Percentiles rank a stretch among this genome's conserved stretches.
Conservation (phyloP, 2,888 invertebrate species). For the Hemistola chrysoprasaria region DNA sequence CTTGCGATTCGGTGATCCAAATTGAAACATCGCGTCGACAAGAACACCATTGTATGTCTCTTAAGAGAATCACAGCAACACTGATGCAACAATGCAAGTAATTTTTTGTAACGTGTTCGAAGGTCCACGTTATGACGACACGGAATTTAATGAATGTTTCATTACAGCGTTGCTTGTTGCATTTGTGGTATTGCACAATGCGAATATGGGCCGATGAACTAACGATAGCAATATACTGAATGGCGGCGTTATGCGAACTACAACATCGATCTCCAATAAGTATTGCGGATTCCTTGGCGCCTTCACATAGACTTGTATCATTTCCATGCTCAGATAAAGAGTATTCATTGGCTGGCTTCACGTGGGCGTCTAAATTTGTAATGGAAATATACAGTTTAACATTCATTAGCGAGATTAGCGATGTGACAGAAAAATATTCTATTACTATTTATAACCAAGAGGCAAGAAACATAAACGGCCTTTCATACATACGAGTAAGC, state of each 20-base stretch:
- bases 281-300: conserved; percentile 32
- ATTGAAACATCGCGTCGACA: conserved; percentile 6
- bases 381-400: conserved; percentile 15
- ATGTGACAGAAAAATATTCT: conserved; percentile 5
- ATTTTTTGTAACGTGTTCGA: conserved; percentile 17
- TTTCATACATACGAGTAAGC: conserved; percentile 1
- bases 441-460: too few species aligned
- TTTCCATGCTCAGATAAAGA: conserved; percentile 18
- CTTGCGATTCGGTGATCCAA: background rate
- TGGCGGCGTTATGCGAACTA: conserved; percentile 35
- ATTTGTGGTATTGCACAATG: conserved; percentile 37
- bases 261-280: conserved; percentile 42
- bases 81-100: conserved; percentile 19
- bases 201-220: conserved; percentile 43
- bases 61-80: conserved; percentile 13
- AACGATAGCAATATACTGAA: conserved; percentile 37
- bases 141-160: conserved; percentile 26
- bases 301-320: conserved; percentile 27
- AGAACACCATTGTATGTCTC: conserved; percentile 11
- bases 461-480: background rate
- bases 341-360: conserved; percentile 18
- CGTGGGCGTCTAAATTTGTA: conserved; percentile 18
- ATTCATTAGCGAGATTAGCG: conserved; percentile 15
- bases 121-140: conserved; percentile 24
- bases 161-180: conserved; percentile 28